Conservation (phyloP, 2,113 vertebrate species). For the Bolborhynchus lineola region DNA sequence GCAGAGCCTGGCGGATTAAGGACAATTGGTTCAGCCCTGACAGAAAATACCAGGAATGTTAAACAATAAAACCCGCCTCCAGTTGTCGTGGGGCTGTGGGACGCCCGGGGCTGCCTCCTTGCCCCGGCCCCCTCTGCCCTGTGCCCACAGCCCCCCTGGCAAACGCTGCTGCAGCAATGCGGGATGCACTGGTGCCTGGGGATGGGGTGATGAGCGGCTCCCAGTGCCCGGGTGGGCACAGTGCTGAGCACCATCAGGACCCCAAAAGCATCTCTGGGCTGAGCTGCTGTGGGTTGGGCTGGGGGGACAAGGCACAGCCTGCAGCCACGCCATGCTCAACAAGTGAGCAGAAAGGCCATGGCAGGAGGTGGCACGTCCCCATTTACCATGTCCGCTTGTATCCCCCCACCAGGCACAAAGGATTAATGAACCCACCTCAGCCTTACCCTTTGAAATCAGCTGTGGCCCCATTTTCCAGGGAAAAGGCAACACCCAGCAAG, state of each 20-base stretch:
- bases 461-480: background rate
- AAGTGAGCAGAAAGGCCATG: rapidly evolving
- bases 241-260: too few species aligned
- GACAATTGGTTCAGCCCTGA: conserved; percentile 76
- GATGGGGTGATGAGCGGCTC: background rate
- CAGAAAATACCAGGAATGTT: conserved; percentile 74
- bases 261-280: background rate
- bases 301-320: background rate
- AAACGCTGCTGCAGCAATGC: background rate
- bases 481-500: background rate
- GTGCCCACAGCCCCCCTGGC: background rate
- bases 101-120: background rate
- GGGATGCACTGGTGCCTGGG: background rate
- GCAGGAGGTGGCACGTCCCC: background rate
- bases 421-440: background rate
- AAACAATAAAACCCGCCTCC: conserved; percentile 70
- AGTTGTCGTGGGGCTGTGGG: conserved; percentile 36
- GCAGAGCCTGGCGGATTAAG: conserved; percentile 72
- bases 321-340: rapidly evolving
- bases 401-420: background rate
- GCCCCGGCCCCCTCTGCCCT: background rate
- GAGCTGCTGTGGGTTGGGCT: background rate
- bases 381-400: background rate
- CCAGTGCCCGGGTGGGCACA: rapidly evolving
- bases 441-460: background rate